These are phyloP conservation scores for Sebastes hubbsi DNA, from an alignment of 2,797 vertebrate genomes.

Conservation along the genomic window DNA sequence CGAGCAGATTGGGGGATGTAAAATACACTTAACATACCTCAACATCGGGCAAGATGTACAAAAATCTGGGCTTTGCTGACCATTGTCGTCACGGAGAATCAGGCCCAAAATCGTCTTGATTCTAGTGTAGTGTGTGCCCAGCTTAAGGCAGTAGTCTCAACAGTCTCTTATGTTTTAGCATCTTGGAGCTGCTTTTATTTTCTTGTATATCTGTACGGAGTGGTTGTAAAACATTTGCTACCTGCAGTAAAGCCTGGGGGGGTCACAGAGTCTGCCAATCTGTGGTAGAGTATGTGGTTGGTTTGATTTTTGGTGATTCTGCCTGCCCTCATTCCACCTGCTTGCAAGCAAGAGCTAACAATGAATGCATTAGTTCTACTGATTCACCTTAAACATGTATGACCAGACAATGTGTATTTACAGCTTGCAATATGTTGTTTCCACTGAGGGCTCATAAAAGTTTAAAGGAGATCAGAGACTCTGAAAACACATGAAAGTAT, in stretches of 20 bases:
- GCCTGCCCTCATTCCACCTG: neutral
- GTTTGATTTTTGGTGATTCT: neutral
- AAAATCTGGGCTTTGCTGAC: no score
- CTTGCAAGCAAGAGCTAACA: neutral
- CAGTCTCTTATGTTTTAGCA: neutral
- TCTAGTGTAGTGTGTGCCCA: no score
- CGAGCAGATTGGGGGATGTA: no score
- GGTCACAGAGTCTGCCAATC: neutral
- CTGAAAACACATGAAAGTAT: neutral
- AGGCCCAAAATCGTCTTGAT: no score
- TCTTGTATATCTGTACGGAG: neutral
- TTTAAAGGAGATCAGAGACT: neutral
- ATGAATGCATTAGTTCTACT: neutral
- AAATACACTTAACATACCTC: no score
- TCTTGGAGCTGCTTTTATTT: neutral
- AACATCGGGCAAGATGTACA: no score
- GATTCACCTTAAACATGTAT: slow-evolving; percentile 15
- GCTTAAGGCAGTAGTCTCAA: neutral
- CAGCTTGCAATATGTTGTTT: neutral
- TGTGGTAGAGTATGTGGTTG: neutral
- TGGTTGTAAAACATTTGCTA: neutral
- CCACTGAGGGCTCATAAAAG: neutral
- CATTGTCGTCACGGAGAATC: accelerated
- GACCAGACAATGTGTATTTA: slow-evolving; percentile 4
- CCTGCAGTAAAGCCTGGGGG: neutral